Evolutionary conservation across 2,113 vertebrate species (phyloP).

Genomic region (Gambusia holbrooki): DNA sequence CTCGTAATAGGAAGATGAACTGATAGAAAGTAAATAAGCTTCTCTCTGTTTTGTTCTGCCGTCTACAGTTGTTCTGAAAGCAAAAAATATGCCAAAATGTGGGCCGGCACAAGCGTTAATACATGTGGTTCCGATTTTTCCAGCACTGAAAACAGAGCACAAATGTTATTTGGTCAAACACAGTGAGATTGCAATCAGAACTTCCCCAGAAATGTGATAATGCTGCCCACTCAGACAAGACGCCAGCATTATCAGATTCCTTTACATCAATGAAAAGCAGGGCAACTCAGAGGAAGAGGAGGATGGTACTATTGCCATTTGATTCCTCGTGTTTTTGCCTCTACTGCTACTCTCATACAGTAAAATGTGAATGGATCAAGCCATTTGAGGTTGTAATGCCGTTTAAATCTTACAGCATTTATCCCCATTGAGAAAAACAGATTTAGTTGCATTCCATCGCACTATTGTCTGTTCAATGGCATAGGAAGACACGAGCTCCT

Average conservation of each 20-base stretch:
- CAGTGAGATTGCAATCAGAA: background rate
- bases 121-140: background rate
- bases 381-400: background rate
- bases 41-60: background rate
- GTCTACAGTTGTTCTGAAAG: background rate
- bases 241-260: background rate
- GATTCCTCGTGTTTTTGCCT: background rate
- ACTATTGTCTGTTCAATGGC: background rate
- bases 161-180: too few relatives aligned
- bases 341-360: too few relatives aligned
- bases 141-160: too few relatives aligned
- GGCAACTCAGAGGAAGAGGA: background rate
- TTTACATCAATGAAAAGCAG: background rate
- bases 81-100: background rate
- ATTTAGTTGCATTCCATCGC: background rate
- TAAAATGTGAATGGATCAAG: background rate
- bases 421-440: too few relatives aligned
- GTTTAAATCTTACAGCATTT: background rate
- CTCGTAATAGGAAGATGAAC: background rate
- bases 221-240: background rate
- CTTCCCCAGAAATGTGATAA: background rate
- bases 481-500: background rate
- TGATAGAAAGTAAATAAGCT: background rate
- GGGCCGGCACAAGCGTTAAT: background rate
- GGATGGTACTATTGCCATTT: too few relatives aligned